Evolutionary conservation across 2,888 invertebrate genomes (phyloP).

Genomic region (Rhagium mordax): DNA sequence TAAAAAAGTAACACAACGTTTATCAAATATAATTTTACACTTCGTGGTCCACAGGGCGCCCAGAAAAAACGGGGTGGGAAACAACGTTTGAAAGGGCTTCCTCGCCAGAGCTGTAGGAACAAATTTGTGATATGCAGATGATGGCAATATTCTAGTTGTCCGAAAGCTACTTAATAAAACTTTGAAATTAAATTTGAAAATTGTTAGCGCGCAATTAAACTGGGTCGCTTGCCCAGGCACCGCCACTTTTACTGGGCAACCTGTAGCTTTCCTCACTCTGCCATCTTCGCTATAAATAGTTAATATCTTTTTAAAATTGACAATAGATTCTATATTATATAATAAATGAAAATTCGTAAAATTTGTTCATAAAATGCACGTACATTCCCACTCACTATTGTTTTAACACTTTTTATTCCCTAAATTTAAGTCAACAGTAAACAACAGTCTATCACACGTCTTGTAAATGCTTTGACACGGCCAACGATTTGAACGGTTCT

Average conservation of each 20-base stretch:
- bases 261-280: neutral
- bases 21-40: neutral
- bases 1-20: neutral
- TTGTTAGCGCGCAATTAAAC: too few species aligned
- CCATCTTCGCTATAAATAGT: conserved; percentile 26
- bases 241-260: neutral
- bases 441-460: conserved; percentile 78
- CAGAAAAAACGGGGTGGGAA: neutral
- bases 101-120: neutral
- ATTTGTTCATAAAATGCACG: conserved; percentile 41
- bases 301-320: conserved; percentile 51
- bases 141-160: too few species aligned
- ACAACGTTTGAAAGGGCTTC: neutral
- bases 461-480: conserved; percentile 83
- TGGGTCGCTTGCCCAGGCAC: neutral
- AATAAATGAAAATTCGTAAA: conserved; percentile 49
- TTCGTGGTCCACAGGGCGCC: neutral
- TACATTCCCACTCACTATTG: conserved; percentile 47
- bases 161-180: too few species aligned
- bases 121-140: too few species aligned
- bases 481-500: conserved; percentile 91
- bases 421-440: conserved; percentile 50
- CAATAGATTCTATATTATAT: conserved; percentile 52
- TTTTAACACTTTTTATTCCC: conserved; percentile 53
- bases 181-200: too few species aligned